These are phyloP conservation scores for Amphiduros pacificus DNA, from an alignment of 2,888 invertebrate genomes.

Conservation along the genomic window DNA sequence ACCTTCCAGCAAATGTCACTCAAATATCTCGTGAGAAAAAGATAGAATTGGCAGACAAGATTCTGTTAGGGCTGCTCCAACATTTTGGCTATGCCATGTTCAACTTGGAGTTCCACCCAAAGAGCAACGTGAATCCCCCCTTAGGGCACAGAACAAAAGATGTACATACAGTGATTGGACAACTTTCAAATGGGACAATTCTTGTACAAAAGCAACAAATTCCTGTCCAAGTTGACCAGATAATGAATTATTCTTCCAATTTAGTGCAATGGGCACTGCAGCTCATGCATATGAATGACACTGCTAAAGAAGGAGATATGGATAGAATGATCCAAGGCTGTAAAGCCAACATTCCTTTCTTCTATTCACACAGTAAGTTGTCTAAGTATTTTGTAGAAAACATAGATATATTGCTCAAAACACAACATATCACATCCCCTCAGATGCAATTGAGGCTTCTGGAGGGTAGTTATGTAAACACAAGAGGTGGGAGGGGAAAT, in stretches of 20 bases:
- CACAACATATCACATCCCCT: background rate
- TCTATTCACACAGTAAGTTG: background rate
- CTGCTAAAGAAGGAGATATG: conserved; percentile 5
- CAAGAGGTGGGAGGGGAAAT: background rate
- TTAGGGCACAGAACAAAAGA: too few relatives aligned
- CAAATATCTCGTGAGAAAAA: too few relatives aligned
- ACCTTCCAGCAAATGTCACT: too few relatives aligned
- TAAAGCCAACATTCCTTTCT: conserved; percentile 7
- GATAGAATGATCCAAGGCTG: background rate
- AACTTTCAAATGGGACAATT: too few relatives aligned
- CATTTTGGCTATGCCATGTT: too few relatives aligned
- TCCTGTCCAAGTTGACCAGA: too few relatives aligned
- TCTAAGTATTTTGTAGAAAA: conserved; percentile 2
- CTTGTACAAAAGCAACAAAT: too few relatives aligned
- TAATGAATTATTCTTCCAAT: background rate
- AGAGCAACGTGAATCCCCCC: too few relatives aligned
- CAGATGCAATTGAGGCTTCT: background rate
- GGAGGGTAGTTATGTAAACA: conserved; percentile 4
- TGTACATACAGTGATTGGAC: too few relatives aligned
- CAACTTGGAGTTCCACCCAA: too few relatives aligned
- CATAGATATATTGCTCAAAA: background rate
- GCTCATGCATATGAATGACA: conserved; percentile 9
- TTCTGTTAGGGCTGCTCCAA: too few relatives aligned
- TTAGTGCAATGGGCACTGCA: conserved; percentile 6
- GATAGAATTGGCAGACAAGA: too few relatives aligned